Evolutionary conservation across 2,113 vertebrate species (phyloP).

Genomic region (Apus apus): DNA sequence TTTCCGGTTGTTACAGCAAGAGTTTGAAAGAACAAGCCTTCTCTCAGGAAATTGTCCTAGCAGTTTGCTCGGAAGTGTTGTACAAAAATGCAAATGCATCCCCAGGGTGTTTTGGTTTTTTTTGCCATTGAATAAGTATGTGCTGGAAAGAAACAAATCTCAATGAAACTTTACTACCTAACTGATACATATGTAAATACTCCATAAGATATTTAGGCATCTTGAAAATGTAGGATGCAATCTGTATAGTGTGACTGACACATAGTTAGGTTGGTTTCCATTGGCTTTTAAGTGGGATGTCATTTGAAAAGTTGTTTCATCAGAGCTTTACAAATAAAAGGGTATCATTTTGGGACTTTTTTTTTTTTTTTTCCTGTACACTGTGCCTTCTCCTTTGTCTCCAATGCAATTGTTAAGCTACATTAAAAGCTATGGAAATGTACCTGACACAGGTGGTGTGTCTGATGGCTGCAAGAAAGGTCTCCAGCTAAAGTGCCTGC

Average conservation of each 20-base stretch:
- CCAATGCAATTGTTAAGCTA: not conserved
- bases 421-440: not conserved
- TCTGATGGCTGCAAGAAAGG: not conserved
- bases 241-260: slow-evolving; percentile 77
- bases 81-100: slow-evolving; percentile 74
- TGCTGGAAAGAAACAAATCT: slow-evolving; percentile 72
- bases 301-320: slow-evolving; percentile 80
- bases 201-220: slow-evolving; percentile 71
- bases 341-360: slow-evolving; percentile 72
- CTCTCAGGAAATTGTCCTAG: slow-evolving; percentile 83
- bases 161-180: slow-evolving; percentile 85
- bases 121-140: slow-evolving; percentile 70
- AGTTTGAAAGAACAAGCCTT: slow-evolving; percentile 89
- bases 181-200: slow-evolving; percentile 82
- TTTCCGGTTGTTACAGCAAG: slow-evolving; percentile 71
- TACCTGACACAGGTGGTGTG: not conserved
- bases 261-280: slow-evolving; percentile 79
- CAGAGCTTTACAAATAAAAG: slow-evolving; percentile 86
- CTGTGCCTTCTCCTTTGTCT: slow-evolving; percentile 58
- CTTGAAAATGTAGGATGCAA: slow-evolving; percentile 72
- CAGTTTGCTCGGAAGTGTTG: slow-evolving; percentile 78
- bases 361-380: slow-evolving; percentile 40
- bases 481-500: not conserved
- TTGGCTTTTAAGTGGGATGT: slow-evolving; percentile 77
- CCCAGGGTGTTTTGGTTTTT: slow-evolving; percentile 23